Evolutionary conservation across 2,888 invertebrate species (phyloP).

Genomic region (Rhagophthalmus giganteus): DNA sequence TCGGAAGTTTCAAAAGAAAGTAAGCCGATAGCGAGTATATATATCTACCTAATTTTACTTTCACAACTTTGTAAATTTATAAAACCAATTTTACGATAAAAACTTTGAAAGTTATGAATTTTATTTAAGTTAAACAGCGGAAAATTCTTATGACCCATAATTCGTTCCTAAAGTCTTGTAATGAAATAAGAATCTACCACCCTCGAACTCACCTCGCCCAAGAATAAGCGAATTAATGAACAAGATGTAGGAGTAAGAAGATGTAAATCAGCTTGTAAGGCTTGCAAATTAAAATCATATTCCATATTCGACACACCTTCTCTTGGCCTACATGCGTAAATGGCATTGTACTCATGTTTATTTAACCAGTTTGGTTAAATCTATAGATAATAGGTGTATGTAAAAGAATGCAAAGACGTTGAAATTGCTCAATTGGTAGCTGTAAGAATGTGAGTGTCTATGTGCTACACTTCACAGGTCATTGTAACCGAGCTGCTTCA

Average conservation of each 20-base stretch:
- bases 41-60: slow-evolving; percentile 4
- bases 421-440: not conserved
- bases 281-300: slow-evolving; percentile 17
- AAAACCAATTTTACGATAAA: not conserved
- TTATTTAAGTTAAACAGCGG: not conserved
- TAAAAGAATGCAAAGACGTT: not conserved
- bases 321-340: slow-evolving; percentile 30
- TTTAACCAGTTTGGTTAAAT: not conserved
- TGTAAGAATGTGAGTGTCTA: not conserved
- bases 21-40: not conserved
- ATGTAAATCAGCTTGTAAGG: slow-evolving; percentile 12
- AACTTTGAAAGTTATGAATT: slow-evolving; percentile 1
- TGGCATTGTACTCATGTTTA: slow-evolving; percentile 18
- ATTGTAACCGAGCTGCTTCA: not conserved
- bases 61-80: slow-evolving; percentile 3
- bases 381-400: not conserved
- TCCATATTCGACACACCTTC: slow-evolving; percentile 28
- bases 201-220: slow-evolving; percentile 10
- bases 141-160: slow-evolving; percentile 1
- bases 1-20: slow-evolving; percentile 1
- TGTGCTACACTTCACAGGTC: not conserved
- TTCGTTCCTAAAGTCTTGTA: not conserved
- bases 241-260: slow-evolving; percentile 11
- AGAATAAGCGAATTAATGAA: slow-evolving; percentile 13
- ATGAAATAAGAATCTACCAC: slow-evolving; percentile 4